Evolutionary conservation across 2,888 invertebrate species (phyloP).

Genomic region (Nematopogon swammerdamellus): DNA sequence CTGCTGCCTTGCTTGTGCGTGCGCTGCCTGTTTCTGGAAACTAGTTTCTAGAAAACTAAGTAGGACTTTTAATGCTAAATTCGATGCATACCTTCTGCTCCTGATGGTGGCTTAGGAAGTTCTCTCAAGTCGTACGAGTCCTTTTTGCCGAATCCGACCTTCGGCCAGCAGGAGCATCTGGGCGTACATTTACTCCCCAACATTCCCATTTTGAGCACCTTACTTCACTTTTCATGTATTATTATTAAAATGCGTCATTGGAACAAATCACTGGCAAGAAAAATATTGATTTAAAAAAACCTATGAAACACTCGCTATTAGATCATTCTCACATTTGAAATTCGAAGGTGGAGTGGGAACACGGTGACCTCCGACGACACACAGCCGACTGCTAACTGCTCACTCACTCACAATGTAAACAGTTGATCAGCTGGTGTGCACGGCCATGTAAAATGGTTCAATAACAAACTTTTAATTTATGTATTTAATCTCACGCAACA

Average conservation of each 20-base stretch:
- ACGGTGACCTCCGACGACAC: not conserved
- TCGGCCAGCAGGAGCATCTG: slow-evolving; percentile 22
- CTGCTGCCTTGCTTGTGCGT: too few species aligned
- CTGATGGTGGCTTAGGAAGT: slow-evolving; percentile 32
- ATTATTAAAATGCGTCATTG: too few species aligned
- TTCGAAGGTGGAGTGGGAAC: not conserved
- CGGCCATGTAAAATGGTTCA: too few species aligned
- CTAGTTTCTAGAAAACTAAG: too few species aligned
- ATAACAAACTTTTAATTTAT: too few species aligned
- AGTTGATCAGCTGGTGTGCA: not conserved
- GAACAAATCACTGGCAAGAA: not conserved
- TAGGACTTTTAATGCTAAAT: too few species aligned
- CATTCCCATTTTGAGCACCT: slow-evolving; percentile 26
- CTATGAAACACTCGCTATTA: not conserved
- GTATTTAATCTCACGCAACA: too few species aligned
- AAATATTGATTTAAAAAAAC: too few species aligned
- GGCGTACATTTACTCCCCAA: slow-evolving; percentile 32
- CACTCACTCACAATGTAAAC: not conserved
- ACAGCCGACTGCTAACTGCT: not conserved
- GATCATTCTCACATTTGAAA: not conserved
- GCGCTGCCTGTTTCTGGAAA: too few species aligned
- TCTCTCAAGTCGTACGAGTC: slow-evolving; percentile 38
- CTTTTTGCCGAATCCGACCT: slow-evolving; percentile 15
- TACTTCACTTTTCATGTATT: not conserved
- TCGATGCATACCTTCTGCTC: not conserved